phyloP scores from a whole-genome alignment of 1,140 invertebrate species.

The Rhopalosiphum padi region DNA sequence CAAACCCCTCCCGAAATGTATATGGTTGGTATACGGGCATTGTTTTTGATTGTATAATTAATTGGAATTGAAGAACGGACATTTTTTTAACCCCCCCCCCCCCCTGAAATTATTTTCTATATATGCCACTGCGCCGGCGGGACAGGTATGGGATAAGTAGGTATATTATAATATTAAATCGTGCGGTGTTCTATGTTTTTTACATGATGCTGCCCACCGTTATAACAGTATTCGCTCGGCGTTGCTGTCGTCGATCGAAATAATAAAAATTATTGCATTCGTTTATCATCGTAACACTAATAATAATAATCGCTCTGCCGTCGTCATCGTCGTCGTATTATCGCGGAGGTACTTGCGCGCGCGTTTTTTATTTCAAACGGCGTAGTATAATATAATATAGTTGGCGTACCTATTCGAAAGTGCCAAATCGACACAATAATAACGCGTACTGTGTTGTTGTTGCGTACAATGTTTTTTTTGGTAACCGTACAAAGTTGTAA shows the following conservation, averaged over 20 bases:
- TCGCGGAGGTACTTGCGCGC: neutral
- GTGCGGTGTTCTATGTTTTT: no score
- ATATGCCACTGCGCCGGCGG: no score
- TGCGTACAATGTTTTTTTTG: neutral
- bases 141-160: no score
- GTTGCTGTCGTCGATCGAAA: neutral
- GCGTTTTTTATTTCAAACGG: neutral
- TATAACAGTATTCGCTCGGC: no score
- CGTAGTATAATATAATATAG: neutral
- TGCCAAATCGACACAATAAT: neutral
- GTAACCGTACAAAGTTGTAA: conserved; percentile 3
- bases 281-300: neutral
- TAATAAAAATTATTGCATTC: neutral
- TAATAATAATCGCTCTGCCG: neutral
- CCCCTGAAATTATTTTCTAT: no score
- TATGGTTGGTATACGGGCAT: no score
- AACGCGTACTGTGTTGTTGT: neutral
- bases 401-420: conserved; percentile 4
- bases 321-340: neutral
- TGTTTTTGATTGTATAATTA: no score
- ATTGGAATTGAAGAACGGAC: no score
- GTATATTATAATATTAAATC: no score
- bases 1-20: no score
- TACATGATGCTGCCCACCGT: no score
- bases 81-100: no score